Percentiles rank a stretch among this genome's conserved stretches.
These are phyloP conservation scores for Discoglossus pictus DNA, from an alignment of 2,797 vertebrate species.

Conservation along the genomic window DNA sequence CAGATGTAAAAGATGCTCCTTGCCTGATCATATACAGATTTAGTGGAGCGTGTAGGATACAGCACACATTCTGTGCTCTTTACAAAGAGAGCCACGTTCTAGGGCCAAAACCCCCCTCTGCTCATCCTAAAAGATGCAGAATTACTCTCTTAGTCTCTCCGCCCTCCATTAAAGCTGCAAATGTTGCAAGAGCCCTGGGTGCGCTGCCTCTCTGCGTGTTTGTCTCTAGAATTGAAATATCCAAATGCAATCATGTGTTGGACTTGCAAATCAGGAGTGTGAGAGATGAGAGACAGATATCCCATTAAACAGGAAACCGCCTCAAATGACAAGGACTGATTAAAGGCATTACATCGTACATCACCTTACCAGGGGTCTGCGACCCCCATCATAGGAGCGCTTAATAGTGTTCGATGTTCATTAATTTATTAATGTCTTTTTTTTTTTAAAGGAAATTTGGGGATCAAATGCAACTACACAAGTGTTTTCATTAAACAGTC, in stretches of 20 bases:
- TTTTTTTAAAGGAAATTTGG: too few relatives aligned
- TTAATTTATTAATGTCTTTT: too few relatives aligned
- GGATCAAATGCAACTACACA: too few relatives aligned
- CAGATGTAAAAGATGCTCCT: constrained; percentile 27
- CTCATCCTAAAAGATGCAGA: constrained; percentile 34
- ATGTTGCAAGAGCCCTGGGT: not conserved
- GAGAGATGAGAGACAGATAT: too few relatives aligned
- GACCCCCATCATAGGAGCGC: too few relatives aligned
- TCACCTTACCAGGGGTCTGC: too few relatives aligned
- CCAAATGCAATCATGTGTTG: constrained; percentile 14
- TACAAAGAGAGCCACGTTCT: constrained; percentile 39
- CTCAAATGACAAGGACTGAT: too few relatives aligned
- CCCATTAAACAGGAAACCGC: too few relatives aligned
- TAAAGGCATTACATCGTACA: too few relatives aligned
- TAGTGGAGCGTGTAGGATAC: constrained; percentile 36
- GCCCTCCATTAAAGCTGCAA: constrained; percentile 8
- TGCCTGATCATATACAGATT: constrained; percentile 45
- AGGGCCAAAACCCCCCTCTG: not conserved
- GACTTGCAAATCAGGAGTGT: constrained; percentile 30
- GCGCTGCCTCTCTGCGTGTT: not conserved
- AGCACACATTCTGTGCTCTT: constrained; percentile 37
- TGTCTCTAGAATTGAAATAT: constrained; percentile 19
- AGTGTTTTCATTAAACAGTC: too few relatives aligned
- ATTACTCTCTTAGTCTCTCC: constrained; percentile 14
- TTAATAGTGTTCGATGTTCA: too few relatives aligned